Conservation (phyloP, 2,888 invertebrate genomes). For the Macaria notata region DNA sequence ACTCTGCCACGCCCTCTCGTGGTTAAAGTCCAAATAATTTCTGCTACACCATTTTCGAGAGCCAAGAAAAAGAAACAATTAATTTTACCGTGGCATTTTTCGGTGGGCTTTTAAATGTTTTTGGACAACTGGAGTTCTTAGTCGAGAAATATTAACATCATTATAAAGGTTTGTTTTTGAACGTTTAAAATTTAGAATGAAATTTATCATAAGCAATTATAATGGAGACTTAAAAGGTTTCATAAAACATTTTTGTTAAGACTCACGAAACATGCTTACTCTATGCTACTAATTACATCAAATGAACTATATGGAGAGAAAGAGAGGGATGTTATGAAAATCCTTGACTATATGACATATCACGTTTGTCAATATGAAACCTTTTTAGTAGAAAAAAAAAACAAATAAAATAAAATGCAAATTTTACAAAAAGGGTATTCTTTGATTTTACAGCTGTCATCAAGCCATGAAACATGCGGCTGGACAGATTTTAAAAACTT, state of each 20-base stretch:
- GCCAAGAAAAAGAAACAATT: conserved; percentile 67
- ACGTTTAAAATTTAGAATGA: conserved; percentile 13
- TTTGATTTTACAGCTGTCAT: too few species aligned
- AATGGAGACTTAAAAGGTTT: neutral
- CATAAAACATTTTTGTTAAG: neutral
- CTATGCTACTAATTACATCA: too few species aligned
- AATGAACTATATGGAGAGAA: too few species aligned
- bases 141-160: conserved; percentile 22
- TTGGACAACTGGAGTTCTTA: conserved; percentile 57
- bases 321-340: too few species aligned
- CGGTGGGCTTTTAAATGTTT: conserved; percentile 44
- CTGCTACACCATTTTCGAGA: conserved; percentile 67
- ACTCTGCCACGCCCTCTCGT: conserved; percentile 66
- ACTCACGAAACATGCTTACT: too few species aligned
- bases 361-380: too few species aligned
- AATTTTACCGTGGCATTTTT: conserved; percentile 73
- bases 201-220: neutral
- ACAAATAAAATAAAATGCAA: too few species aligned
- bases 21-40: conserved; percentile 81
- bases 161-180: conserved; percentile 24
- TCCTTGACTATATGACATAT: too few species aligned
- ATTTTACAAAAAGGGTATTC: too few species aligned
- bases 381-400: too few species aligned
- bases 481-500: too few species aligned
- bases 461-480: too few species aligned